These are phyloP conservation scores for Heterocephalus glaber DNA, from an alignment of 2,113 vertebrate genomes.

Conservation along the genomic window DNA sequence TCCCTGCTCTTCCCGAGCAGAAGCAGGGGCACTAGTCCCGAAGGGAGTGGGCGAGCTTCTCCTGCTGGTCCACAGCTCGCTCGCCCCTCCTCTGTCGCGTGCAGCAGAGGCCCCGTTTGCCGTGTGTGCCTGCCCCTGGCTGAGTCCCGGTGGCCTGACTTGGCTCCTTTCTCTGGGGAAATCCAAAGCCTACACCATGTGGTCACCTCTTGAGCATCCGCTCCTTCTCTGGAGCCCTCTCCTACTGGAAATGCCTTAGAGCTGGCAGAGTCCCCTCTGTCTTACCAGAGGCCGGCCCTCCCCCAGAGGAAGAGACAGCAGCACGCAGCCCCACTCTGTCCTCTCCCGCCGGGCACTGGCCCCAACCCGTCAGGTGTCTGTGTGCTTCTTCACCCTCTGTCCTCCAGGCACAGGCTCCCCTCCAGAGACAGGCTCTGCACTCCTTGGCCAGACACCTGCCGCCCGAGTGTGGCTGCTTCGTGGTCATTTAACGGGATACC, in stretches of 20 bases:
- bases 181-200: fast-evolving
- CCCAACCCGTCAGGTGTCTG: fast-evolving
- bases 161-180: background rate
- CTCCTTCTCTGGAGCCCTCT: background rate
- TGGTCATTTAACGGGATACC: background rate
- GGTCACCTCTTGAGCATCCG: background rate
- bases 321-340: background rate
- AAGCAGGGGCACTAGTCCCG: no score
- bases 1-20: background rate
- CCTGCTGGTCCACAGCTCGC: background rate
- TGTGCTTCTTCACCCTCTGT: background rate
- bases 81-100: background rate
- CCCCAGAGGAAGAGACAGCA: background rate
- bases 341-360: background rate
- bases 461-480: no score
- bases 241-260: background rate
- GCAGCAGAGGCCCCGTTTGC: background rate
- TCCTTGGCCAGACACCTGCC: background rate
- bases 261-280: no score
- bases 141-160: background rate
- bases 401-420: background rate
- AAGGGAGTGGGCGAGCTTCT: background rate
- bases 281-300: background rate
- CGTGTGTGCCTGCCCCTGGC: background rate
- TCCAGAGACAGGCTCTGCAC: background rate